Percentiles rank a stretch among this genome's conserved stretches.
Evolutionary conservation across 2,113 vertebrate genomes (phyloP).

Genomic region (Oreochromis tanganicae): DNA sequence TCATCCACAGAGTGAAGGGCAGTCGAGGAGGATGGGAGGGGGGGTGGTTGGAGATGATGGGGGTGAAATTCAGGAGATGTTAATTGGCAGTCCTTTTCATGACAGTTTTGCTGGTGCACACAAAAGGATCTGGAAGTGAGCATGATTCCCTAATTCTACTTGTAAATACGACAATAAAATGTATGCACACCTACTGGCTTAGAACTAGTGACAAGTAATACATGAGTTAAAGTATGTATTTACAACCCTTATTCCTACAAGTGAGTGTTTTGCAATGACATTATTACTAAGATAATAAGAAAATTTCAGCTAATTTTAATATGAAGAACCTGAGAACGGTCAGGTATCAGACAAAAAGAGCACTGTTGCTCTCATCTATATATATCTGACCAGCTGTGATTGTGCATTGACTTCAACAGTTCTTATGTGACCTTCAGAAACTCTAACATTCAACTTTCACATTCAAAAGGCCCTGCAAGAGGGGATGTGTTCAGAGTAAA

Average conservation of each 20-base stretch:
- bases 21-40: neutral
- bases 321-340: neutral
- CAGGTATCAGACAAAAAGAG: neutral
- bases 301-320: neutral
- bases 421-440: slow-evolving; percentile 6
- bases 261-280: slow-evolving; percentile 11
- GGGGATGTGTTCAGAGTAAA: slow-evolving; percentile 27
- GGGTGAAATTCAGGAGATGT: neutral
- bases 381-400: neutral
- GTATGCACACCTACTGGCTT: neutral
- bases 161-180: slow-evolving; percentile 1
- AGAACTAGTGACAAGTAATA: neutral
- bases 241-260: slow-evolving; percentile 12
- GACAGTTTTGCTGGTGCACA: slow-evolving; percentile 51
- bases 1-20: neutral
- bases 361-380: neutral
- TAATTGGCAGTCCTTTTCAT: slow-evolving; percentile 63
- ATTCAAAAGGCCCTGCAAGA: neutral
- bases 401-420: neutral
- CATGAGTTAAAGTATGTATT: neutral
- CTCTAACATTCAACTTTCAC: neutral
- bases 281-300: slow-evolving; percentile 18
- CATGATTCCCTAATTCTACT: neutral
- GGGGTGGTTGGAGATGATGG: neutral
- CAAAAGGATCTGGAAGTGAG: slow-evolving; percentile 26